Evolutionary conservation across 37 sponge, comb jelly and placozoan species (phyloP).

Genomic region (Petrosia ficiformis): DNA sequence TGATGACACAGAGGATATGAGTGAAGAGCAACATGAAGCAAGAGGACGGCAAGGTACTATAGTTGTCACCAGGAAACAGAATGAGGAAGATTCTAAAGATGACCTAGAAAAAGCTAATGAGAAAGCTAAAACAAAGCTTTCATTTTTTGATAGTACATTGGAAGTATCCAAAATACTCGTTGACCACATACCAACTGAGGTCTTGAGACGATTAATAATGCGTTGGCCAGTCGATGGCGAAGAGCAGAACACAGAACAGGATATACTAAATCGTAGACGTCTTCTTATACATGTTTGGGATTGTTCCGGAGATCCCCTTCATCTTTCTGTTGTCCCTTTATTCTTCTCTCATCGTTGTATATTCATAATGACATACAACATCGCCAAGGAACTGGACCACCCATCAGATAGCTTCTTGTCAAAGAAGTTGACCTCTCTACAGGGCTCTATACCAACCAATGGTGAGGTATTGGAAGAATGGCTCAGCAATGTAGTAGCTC

Average conservation of each 20-base stretch:
- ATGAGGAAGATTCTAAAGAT: neutral
- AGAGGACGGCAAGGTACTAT: neutral
- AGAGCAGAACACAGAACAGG: constrained; percentile 11
- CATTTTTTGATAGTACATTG: neutral
- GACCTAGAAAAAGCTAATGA: neutral
- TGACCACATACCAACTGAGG: constrained; percentile 56
- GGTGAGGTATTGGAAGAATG: constrained; percentile 54
- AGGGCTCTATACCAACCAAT: constrained; percentile 52
- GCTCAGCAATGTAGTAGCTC: constrained; percentile 44
- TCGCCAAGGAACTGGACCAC: constrained; percentile 11
- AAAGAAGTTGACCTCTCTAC: constrained; percentile 8
- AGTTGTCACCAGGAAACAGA: neutral
- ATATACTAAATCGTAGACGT: constrained; percentile 20
- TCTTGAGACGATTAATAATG: constrained; percentile 51
- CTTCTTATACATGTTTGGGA: constrained; percentile 54
- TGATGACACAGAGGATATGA: neutral
- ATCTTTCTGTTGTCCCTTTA: constrained; percentile 41
- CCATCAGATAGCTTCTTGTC: constrained; percentile 5
- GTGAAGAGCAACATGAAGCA: neutral
- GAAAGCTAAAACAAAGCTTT: neutral
- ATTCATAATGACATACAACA: constrained; percentile 42
- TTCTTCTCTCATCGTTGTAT: constrained; percentile 61
- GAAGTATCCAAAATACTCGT: constrained; percentile 42
- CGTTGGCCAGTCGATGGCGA: constrained; percentile 57
- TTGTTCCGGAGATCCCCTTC: constrained; percentile 54